Evolutionary conservation across 2,113 vertebrate species (phyloP), one percentile per base, ranked within the genome.

Genomic region (Genyomyrus donnyi): DNA sequence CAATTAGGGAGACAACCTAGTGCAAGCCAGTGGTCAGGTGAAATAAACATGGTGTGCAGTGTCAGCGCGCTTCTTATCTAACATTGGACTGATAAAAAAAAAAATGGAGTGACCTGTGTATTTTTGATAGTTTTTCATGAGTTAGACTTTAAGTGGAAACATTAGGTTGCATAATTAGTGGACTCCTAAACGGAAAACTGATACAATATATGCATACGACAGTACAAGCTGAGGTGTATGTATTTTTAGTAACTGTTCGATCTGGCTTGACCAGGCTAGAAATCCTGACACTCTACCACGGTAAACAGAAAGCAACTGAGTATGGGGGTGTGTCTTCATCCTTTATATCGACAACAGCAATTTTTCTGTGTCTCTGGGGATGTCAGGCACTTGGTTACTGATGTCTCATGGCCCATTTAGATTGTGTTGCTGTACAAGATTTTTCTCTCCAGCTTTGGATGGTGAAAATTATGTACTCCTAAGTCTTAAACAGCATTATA

Each of bases 271-370:
- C 31, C 50, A 21, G 24, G 56, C 80, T 31, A 11, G 15, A 74
- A 27, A 24, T 88, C 5, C 88, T 21, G 15, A 77, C 45, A 39
- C 24, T 53, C 88, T 45, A 21, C 27, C 88, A 53, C 13, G 2
- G 48, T 77, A n/a, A 89, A 89, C 66, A 53, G 88, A 66, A 24
- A 24, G 42, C 49, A 52, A 42, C 66, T 39, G 49, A 58, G 86
- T 56, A 27, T 45, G 87, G 5, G 35, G 21, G 70, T 24, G 88
- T 46, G 31, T 52, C 45, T 80, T 80, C 70, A 83, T 80, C 88
- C 88, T 80, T 89, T 48, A 89, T 53, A 89, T 77, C n/a, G 88
- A 89, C 70, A 89, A 45, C 87, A 66, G 53, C 39, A 46, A 31
- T 80, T 48, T 89, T 39, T 46, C 4, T 39, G n/a, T 5, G n/a